Evolutionary conservation across 2,888 invertebrate species (phyloP), one percentile per base, ranked within the genome.

Genomic region (Polydrusus cervinus): DNA sequence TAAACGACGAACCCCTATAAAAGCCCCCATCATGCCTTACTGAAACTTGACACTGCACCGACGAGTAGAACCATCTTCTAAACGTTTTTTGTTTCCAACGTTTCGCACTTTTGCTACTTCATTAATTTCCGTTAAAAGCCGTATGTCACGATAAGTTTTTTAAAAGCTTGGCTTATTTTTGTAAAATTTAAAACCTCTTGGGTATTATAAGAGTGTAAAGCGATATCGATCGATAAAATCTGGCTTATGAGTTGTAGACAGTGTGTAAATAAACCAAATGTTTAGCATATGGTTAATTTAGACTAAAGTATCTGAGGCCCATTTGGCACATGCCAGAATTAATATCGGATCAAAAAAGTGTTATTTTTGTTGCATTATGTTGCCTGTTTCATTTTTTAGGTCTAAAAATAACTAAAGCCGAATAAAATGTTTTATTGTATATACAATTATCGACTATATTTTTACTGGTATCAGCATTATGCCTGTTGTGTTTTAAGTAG

Each of bases 81-180:
- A 71, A 68, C 71, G 71, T 57, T 71, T 75, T 69, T 74, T 70
- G 74, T 74, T 74, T 76, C 65, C 38, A 14, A 53, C 20, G 30
- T 67, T 76, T 57, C 57, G 69, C 76, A 72, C 72, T 76, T 72
- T 72, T 76, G 72, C 64, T 72, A 72, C 76, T 76, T 76, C 76
- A 65, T 68, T 76, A 64, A 65, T 49, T 76, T 76, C 76, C 76
- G 51, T 49, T 66, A 38, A 55, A 51, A 69, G 45, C 76, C 76
- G 67, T 72, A 72, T 76, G 76, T 55, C 47, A 34, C 14, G 14
- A 18, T 34, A 18, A 7, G 47, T 55, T 20, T 60, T 67, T 38
- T 67, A 9, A 34, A 34, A 25, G 43, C 18, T 67, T 11, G 34
- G 10, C n/a, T 45, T 6, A 64, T 30, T 64, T 64, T 64, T 47